These are phyloP conservation scores for Smittia sp. DNA, from an alignment of 2,888 invertebrate genomes.

Conservation along the genomic window DNA sequence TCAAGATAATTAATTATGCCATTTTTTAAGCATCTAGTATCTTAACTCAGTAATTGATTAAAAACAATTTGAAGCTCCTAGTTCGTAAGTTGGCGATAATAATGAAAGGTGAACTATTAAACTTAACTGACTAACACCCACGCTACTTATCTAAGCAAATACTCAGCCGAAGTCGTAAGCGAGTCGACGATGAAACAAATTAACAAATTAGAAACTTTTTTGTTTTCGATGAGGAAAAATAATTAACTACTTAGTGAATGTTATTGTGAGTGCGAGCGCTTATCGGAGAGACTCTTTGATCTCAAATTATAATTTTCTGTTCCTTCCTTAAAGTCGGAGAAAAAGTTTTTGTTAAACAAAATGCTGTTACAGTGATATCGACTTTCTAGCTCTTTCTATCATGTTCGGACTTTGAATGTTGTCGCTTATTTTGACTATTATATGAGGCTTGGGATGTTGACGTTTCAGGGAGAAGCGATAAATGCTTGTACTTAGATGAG, in stretches of 20 bases:
- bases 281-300: neutral
- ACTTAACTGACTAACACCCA: neutral
- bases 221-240: neutral
- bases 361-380: neutral
- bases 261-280: slow-evolving; percentile 38
- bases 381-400: slow-evolving; percentile 15
- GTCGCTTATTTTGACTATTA: slow-evolving; percentile 17
- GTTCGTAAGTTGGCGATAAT: slow-evolving; percentile 10
- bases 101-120: slow-evolving; percentile 2
- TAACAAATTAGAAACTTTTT: neutral
- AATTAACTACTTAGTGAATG: neutral
- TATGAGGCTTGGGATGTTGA: neutral
- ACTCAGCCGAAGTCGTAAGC: neutral
- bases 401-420: slow-evolving; percentile 35
- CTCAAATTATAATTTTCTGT: neutral
- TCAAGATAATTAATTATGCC: slow-evolving; percentile 41
- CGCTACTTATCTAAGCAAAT: slow-evolving; percentile 10
- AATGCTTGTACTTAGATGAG: neutral
- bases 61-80: slow-evolving; percentile 5
- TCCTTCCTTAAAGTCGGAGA: neutral
- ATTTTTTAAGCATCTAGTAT: slow-evolving; percentile 23
- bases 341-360: slow-evolving; percentile 14
- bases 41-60: slow-evolving; percentile 26
- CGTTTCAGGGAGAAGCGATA: neutral
- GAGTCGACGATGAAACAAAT: neutral